Conservation (phyloP, 2,888 invertebrate species). For the Neoascia interrupta region DNA sequence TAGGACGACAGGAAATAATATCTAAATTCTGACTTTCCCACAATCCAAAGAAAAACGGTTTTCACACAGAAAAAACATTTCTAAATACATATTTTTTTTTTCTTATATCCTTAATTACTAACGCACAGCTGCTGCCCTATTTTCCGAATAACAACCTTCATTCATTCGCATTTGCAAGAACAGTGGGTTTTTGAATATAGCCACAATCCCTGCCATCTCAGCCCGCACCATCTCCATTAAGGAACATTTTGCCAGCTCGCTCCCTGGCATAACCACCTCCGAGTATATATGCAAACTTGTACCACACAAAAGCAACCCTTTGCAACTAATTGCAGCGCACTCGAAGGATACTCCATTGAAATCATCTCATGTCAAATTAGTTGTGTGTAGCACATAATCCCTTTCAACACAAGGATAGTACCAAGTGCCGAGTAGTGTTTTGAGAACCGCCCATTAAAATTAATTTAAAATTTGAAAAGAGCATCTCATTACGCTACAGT, state of each 20-base stretch:
- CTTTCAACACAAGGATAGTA: constrained; percentile 22
- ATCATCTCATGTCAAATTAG: constrained; percentile 67
- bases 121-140: constrained; percentile 43
- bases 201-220: neutral
- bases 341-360: constrained; percentile 64
- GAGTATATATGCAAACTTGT: neutral
- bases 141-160: constrained; percentile 40
- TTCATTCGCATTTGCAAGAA: constrained; percentile 37
- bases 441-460: constrained; percentile 65
- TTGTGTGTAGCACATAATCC: constrained; percentile 36
- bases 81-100: constrained; percentile 20
- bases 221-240: constrained; percentile 23
- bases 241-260: constrained; percentile 25
- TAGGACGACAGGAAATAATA: too few species aligned
- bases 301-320: constrained; percentile 14
- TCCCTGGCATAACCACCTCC: too few species aligned
- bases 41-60: too few species aligned
- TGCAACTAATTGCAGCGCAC: constrained; percentile 56
- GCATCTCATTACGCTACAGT: constrained; percentile 65
- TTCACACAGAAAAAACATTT: constrained; percentile 15
- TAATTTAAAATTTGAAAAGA: constrained; percentile 67
- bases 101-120: constrained; percentile 39
- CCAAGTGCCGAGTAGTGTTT: constrained; percentile 31
- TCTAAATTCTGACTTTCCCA: too few species aligned
- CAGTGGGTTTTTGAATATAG: constrained; percentile 11